Conservation (phyloP, 2,113 vertebrate species). For the Pagrus major region DNA sequence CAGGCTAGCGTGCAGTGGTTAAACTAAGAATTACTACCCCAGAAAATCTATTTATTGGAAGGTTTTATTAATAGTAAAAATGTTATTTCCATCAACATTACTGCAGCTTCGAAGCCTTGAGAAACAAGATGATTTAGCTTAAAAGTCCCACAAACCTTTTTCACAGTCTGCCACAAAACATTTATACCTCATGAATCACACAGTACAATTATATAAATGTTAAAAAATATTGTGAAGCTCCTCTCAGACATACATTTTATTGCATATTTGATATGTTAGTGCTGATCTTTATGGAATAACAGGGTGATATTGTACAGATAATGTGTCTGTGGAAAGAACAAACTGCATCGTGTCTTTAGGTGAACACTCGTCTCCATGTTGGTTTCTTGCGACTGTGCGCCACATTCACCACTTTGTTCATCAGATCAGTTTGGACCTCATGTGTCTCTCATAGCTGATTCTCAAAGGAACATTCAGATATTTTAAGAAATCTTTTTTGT, state of each 20-base stretch:
- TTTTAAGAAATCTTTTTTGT: not conserved
- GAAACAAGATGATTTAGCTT: not conserved
- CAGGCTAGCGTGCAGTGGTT: not conserved
- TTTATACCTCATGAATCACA: conserved; percentile 41
- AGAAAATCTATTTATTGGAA: conserved; percentile 21
- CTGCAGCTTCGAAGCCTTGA: not conserved
- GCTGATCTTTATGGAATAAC: conserved; percentile 44
- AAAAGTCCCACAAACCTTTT: not conserved
- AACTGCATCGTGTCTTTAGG: conserved; percentile 7
- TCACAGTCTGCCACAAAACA: conserved; percentile 19
- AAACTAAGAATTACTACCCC: not conserved
- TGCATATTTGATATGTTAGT: conserved; percentile 19
- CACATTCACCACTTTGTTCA: not conserved
- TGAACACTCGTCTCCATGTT: conserved; percentile 6
- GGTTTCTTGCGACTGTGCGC: not conserved
- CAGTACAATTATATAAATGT: not conserved
- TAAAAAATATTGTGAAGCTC: not conserved
- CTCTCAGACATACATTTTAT: conserved; percentile 13
- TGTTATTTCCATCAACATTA: not conserved
- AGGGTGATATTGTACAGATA: conserved; percentile 64
- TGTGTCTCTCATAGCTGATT: not conserved
- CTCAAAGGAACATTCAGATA: conserved; percentile 5
- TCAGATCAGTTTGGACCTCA: not conserved
- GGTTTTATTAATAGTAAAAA: not conserved
- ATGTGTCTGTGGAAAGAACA: conserved; percentile 5